Evolutionary conservation across 2,888 invertebrate genomes (phyloP).

Genomic region (Phytoseiulus persimilis): DNA sequence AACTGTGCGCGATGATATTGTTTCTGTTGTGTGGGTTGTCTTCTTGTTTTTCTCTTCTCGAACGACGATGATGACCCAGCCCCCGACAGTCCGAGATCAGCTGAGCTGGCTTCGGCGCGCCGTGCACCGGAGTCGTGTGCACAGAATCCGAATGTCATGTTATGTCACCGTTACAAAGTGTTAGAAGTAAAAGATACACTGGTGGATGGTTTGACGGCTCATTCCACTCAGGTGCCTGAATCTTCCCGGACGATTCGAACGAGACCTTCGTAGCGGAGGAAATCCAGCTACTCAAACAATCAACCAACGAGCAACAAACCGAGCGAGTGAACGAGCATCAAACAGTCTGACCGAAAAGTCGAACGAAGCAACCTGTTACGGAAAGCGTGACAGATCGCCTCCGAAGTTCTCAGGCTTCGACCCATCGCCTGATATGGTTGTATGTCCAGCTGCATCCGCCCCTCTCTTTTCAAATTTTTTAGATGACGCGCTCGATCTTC

Average conservation of each 20-base stretch:
- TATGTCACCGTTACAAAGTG: not conserved
- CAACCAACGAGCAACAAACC: not conserved
- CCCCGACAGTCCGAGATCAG: not conserved
- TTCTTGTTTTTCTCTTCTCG: not conserved
- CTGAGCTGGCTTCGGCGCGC: not conserved
- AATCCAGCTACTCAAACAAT: not conserved
- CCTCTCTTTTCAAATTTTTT: not conserved
- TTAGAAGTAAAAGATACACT: not conserved
- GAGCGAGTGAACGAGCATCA: not conserved
- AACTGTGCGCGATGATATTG: not conserved
- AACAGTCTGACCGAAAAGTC: not conserved
- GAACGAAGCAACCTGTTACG: not conserved
- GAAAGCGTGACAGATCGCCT: not conserved
- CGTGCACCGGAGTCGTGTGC: not conserved
- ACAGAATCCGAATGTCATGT: not conserved
- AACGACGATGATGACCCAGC: not conserved
- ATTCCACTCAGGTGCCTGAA: not conserved
- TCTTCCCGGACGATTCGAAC: not conserved
- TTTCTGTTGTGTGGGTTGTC: not conserved
- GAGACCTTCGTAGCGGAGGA: too few species aligned
- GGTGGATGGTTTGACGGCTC: not conserved
- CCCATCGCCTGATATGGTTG: not conserved
- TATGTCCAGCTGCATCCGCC: not conserved
- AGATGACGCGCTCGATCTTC: too few species aligned
- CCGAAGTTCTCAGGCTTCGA: not conserved